Evolutionary conservation across 2,113 vertebrate genomes (phyloP), one percentile per base, ranked within the genome.

Genomic region (Hippoglossus stenolepis): DNA sequence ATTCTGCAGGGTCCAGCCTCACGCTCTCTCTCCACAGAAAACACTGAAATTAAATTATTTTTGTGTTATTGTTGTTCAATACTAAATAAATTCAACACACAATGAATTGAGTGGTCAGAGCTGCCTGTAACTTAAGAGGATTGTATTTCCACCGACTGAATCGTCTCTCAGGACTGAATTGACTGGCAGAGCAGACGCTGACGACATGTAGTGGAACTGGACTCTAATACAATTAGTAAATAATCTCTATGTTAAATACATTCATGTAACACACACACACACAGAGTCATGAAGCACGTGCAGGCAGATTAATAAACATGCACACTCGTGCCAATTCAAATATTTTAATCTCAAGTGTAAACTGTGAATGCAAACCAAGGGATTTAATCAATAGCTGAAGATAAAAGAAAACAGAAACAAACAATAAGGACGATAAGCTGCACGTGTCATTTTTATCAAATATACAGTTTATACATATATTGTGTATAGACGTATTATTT

Each of bases 81-180:
- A 76, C 75, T 82, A 87, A 88, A 84, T 74, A 79, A 84, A 85
- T 79, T 85, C 67, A 47, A 15, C 69, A 38, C 68, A 56, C 26
- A 85, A 71, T 80, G 70, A 80, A 82, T 75, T 74, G 75, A 54
- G n/a, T 10, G 4, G 43, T 28, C 73, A 49, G 75, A 47, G 73
- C 83, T 15, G 84, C 53, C 43, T 26, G 54, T 43, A 24, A 54
- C 69, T 63, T 51, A 53, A 79, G 63, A 80, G 40, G 26, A 84
- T 88, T 84, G 78, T 0, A 68, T 87, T 87, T 70, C 61, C 75
- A 78, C 82, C 3, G 62, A 80, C 26, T 53, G 45, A 69, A 71
- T 65, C 38, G 45, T 77, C 57, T 75, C 21, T 51, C 65, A 31
- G 47, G 71, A 49, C 57, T 35, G 43, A 83, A 51, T 7, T 59